Evolutionary conservation across 1,140 invertebrate genomes (phyloP).

Genomic region (Akabosia matsudoensis): DNA sequence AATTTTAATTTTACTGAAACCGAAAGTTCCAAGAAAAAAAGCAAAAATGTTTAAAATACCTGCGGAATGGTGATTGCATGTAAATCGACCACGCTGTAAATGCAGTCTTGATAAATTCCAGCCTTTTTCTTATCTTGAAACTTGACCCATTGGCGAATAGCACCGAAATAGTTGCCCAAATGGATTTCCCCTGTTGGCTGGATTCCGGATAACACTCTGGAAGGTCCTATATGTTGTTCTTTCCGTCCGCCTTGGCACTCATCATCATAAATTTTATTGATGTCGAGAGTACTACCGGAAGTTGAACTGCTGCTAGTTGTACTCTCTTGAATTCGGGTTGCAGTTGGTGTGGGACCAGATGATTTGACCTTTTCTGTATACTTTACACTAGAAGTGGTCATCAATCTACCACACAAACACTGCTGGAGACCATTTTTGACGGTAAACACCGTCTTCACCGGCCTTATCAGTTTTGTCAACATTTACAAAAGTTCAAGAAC

Average conservation of each 20-base stretch:
- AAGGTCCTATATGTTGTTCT: background rate
- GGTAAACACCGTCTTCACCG: background rate
- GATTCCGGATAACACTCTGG: conserved; percentile 82
- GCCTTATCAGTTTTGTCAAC: background rate
- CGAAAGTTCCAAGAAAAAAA: background rate
- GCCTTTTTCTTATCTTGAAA: conserved; percentile 65
- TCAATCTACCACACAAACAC: background rate
- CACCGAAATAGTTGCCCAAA: conserved; percentile 95
- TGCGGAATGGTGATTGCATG: conserved; percentile 89
- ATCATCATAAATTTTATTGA: background rate
- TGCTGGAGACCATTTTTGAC: background rate
- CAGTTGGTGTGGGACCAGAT: background rate
- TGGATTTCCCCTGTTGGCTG: conserved; percentile 93
- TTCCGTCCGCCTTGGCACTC: background rate
- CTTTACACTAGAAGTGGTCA: background rate
- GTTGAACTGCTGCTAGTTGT: background rate
- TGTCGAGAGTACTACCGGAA: background rate
- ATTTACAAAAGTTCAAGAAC: background rate
- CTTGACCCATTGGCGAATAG: conserved; percentile 78
- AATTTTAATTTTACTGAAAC: background rate
- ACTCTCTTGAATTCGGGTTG: background rate
- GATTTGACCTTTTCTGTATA: background rate
- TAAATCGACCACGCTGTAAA: conserved; percentile 87
- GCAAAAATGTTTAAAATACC: conserved; percentile 52
- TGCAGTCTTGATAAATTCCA: conserved; percentile 58